phyloP scores from a whole-genome alignment of 92 coral and sea anemone species.

The Scolanthus callimorphus region DNA sequence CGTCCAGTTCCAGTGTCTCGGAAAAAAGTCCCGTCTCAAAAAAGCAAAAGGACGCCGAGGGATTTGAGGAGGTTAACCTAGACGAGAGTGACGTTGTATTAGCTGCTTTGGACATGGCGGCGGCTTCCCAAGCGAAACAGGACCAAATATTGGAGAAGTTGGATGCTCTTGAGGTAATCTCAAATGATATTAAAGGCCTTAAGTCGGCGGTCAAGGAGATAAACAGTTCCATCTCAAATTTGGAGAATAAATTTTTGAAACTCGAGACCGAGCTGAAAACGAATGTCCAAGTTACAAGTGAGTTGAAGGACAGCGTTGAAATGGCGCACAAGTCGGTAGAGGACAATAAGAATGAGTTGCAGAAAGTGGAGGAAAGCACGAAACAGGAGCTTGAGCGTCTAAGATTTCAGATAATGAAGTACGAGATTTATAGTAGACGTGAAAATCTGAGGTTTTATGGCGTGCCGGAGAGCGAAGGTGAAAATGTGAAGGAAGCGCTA shows the following conservation, averaged over 20 bases:
- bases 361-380: background rate
- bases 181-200: background rate
- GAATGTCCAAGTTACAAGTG: background rate
- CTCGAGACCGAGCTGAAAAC: background rate
- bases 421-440: constrained; percentile 10
- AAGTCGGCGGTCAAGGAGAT: constrained; percentile 1
- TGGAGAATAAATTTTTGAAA: background rate
- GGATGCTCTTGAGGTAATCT: background rate
- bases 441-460: constrained; percentile 15
- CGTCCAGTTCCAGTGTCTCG: background rate
- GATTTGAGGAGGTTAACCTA: background rate
- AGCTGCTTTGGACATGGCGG: background rate
- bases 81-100: background rate
- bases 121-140: background rate
- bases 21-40: background rate
- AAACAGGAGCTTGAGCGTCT: background rate
- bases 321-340: background rate
- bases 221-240: background rate
- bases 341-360: background rate
- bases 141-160: background rate
- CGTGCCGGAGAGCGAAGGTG: constrained; percentile 1
- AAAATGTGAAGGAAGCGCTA: background rate
- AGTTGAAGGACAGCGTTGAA: background rate
- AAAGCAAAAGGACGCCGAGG: background rate
- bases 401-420: background rate